phyloP scores from a whole-genome alignment of 2,113 vertebrate genomes.

The Benitochromis conjunctus region DNA sequence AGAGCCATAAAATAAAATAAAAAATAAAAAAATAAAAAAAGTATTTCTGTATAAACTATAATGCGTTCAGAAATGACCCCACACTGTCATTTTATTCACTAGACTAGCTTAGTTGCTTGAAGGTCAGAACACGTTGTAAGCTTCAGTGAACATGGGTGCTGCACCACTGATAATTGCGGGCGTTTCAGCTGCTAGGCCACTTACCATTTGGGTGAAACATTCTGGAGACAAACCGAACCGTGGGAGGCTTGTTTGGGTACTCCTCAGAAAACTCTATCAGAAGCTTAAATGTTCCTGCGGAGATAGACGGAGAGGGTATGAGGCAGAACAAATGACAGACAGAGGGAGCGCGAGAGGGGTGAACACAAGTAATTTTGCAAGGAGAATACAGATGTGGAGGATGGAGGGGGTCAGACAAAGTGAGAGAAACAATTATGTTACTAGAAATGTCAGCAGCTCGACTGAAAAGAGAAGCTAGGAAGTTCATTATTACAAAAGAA shows the following conservation, averaged over 20 bases:
- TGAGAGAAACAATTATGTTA: neutral
- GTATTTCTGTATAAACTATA: neutral
- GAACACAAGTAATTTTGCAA: neutral
- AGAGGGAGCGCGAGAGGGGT: neutral
- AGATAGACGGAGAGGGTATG: neutral
- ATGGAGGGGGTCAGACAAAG: neutral
- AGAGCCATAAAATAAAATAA: neutral
- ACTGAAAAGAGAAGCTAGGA: neutral
- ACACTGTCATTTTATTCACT: neutral
- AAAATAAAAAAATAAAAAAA: neutral
- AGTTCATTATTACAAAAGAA: neutral
- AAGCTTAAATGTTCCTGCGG: slow-evolving; percentile 97
- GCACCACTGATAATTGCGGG: neutral
- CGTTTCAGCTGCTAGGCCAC: slow-evolving; percentile 9
- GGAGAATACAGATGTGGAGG: slow-evolving; percentile 6
- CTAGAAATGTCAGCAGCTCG: slow-evolving; percentile 31
- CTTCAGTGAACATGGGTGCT: neutral
- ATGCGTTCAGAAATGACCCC: neutral
- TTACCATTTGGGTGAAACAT: slow-evolving; percentile 99
- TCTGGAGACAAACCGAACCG: slow-evolving; percentile 98
- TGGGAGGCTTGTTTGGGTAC: slow-evolving; percentile 99
- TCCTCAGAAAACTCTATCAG: slow-evolving; percentile 99
- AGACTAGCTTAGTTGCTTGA: neutral
- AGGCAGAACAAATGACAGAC: neutral
- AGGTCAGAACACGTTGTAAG: neutral